Base-by-base conservation (phyloP, 2,888 invertebrate genomes). In the Mamestra brassicae region DNA sequence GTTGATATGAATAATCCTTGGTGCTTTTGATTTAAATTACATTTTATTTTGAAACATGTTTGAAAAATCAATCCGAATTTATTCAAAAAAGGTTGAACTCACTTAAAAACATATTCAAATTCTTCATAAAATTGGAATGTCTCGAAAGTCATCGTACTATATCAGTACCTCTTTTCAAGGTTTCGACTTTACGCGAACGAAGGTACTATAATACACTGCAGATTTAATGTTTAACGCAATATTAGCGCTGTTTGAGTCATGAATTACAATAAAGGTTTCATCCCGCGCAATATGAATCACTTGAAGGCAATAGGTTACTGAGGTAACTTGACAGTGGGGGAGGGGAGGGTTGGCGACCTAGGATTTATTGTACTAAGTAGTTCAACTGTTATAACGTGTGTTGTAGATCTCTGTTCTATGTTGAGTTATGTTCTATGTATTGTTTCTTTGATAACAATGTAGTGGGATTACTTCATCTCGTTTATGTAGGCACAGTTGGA, bases 281-380 rank as follows among this genome's bases (percentile, higher is more conserved):
- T 61, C 13, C 45, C 45, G 42, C 61, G 45, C 55, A 54, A 38
- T 58, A 57, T 74, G 76, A 76, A 74, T 76, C 66, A 81, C 79
- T 65, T 81, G 73, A 78, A 71, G 60, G 58, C 8, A n/a, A 50
- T 52, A 26, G 60, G 71, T 64, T 67, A 62, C 73, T 64, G 52
- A 42, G 52, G 70, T 42, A 45, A 64, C 57, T 34, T 42, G 58
- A 52, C 13, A 1, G 38, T 47, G 45, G 26, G 63, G 15, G 63
- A 17, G 15, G 63, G 63, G 47, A 17, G 15, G 63, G 63, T 34
- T 8, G 10, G 26, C 45, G 8, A 45, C 62, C 26, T 4, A 26
- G 26, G 8, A 45, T 11, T 62, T 62, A 62, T 62, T 62, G 26
- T 62, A 15, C 26, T 13, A 45, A n/a, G 45, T 45, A 62, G 62